phyloP scores from a whole-genome alignment of 2,888 invertebrate genomes.

The Lumbricus terrestris region DNA sequence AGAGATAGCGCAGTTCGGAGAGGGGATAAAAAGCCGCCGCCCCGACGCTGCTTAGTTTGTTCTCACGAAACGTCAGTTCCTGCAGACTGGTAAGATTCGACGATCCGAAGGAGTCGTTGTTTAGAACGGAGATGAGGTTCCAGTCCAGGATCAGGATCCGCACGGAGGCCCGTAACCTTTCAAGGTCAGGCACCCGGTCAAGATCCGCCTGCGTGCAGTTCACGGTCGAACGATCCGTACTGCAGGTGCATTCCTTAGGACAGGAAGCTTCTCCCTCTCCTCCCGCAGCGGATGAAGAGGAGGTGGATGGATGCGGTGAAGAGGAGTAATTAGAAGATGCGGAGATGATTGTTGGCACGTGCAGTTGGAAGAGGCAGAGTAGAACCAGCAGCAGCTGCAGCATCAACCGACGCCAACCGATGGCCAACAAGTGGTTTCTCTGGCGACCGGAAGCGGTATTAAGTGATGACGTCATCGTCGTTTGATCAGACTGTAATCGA shows the following conservation, averaged over 20 bases:
- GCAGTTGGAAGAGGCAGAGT: background rate
- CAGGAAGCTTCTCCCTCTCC: slow-evolving; percentile 17
- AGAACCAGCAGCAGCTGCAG: background rate
- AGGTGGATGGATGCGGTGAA: too few species aligned
- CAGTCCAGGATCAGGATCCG: slow-evolving; percentile 14
- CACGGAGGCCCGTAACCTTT: background rate
- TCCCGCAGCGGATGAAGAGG: too few species aligned
- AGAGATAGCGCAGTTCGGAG: slow-evolving; percentile 11
- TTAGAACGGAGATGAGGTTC: slow-evolving; percentile 12
- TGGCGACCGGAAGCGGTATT: background rate
- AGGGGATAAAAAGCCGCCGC: slow-evolving; percentile 9
- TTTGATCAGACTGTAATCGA: background rate
- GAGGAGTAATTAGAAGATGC: background rate
- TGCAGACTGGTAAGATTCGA: background rate
- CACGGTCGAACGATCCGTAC: slow-evolving; percentile 4
- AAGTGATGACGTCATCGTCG: background rate
- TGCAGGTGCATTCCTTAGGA: slow-evolving; percentile 22
- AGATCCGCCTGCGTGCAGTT: slow-evolving; percentile 17
- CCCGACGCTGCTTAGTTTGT: slow-evolving; percentile 6
- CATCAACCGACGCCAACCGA: background rate
- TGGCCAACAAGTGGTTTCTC: background rate
- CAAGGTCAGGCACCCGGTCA: slow-evolving; percentile 16
- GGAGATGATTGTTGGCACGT: background rate
- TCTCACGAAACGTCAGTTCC: slow-evolving; percentile 19
- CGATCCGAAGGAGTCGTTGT: background rate